phyloP scores from a whole-genome alignment of 2,113 vertebrate genomes.

The Phrynosoma platyrhinos region DNA sequence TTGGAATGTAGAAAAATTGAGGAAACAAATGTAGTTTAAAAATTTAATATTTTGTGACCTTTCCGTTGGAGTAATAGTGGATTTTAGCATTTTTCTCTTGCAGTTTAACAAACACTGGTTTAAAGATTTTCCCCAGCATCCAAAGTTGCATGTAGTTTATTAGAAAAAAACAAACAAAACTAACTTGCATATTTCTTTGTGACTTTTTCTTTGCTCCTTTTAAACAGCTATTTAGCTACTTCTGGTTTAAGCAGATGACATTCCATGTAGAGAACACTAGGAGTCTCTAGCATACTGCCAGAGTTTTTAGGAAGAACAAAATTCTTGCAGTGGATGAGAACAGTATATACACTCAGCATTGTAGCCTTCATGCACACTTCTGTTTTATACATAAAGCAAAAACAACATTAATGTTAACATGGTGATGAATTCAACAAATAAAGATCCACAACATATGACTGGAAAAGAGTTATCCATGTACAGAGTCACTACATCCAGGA shows the following conservation, averaged over 20 bases:
- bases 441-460: background rate
- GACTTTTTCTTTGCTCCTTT: background rate
- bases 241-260: background rate
- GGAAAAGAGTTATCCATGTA: background rate
- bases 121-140: constrained; percentile 13
- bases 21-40: too few relatives aligned
- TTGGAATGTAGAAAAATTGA: too few relatives aligned
- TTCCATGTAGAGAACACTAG: constrained; percentile 69
- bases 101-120: background rate
- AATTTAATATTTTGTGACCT: too few relatives aligned
- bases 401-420: constrained; percentile 32
- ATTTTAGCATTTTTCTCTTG: too few relatives aligned
- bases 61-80: too few relatives aligned
- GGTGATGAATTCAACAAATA: constrained; percentile 43
- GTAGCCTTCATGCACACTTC: constrained; percentile 35
- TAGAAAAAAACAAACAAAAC: background rate
- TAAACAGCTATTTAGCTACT: too few relatives aligned
- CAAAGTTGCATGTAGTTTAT: background rate
- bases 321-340: constrained; percentile 29
- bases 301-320: background rate
- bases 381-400: constrained; percentile 50
- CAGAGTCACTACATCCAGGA: too few relatives aligned
- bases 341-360: constrained; percentile 35
- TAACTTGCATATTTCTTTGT: background rate
- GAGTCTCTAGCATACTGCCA: constrained; percentile 71